A percentile compares a stretch with the other conserved stretches of the same genome.
These are phyloP conservation scores for Alectura lathami DNA, from an alignment of 2,113 vertebrate genomes.

Conservation along the genomic window DNA sequence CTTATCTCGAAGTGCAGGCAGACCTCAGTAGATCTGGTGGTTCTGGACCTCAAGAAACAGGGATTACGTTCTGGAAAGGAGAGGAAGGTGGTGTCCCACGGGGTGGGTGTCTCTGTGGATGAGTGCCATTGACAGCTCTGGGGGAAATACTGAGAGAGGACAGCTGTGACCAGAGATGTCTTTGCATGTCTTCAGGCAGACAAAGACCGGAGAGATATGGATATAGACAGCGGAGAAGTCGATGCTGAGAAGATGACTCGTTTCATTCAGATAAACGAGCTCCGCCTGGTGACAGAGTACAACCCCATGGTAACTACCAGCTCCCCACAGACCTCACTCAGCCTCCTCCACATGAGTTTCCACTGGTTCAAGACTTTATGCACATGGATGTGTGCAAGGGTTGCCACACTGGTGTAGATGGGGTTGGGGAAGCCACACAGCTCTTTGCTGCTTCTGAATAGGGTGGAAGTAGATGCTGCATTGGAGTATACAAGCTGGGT, in stretches of 20 bases:
- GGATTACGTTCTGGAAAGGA: neutral
- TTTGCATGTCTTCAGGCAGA: constrained; percentile 80
- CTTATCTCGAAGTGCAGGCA: neutral
- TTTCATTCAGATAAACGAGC: constrained; percentile 83
- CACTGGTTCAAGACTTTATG: neutral
- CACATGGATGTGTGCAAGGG: neutral
- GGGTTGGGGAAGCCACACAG: neutral
- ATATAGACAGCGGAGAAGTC: constrained; percentile 65
- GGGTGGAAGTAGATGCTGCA: neutral
- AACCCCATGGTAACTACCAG: constrained; percentile 81
- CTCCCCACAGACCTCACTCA: neutral
- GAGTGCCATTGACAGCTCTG: neutral
- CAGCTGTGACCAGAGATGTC: neutral
- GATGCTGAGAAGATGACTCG: constrained; percentile 78
- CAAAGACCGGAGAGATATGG: constrained; percentile 78
- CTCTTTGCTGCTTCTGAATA: neutral
- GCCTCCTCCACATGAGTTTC: neutral
- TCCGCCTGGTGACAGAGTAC: constrained; percentile 90
- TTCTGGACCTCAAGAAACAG: neutral
- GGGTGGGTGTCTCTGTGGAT: neutral
- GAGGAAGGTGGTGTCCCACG: neutral
- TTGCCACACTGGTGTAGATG: rapidly evolving
- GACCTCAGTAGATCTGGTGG: neutral
- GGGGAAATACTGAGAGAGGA: neutral
- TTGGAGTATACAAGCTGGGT: rapidly evolving